Conservation (phyloP, 2,797 vertebrate genomes). For the Tinamus major region DNA sequence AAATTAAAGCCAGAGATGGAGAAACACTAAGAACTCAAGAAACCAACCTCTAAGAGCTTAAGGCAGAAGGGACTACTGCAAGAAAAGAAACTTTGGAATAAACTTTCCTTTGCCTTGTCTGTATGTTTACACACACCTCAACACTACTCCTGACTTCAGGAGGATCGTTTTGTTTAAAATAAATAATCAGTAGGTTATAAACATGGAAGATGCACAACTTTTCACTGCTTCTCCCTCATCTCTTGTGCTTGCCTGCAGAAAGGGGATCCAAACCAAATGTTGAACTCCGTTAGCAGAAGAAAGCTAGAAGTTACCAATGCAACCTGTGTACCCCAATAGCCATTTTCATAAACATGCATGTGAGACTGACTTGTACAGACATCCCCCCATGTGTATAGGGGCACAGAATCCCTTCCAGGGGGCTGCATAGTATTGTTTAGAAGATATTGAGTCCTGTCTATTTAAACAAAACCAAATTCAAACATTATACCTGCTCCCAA, state of each 20-base stretch:
- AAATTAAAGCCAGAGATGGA: background rate
- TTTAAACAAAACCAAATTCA: background rate
- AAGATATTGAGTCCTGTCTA: background rate
- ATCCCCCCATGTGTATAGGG: rapidly evolving
- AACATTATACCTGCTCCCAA: background rate
- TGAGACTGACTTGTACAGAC: background rate
- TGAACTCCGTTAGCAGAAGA: background rate
- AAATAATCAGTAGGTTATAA: background rate
- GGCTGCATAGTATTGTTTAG: background rate
- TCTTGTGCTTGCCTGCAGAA: background rate
- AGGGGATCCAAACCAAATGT: background rate
- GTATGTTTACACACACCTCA: background rate
- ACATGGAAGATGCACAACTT: rapidly evolving
- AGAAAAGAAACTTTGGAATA: background rate
- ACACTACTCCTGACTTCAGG: background rate
- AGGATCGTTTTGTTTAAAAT: background rate
- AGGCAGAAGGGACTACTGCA: background rate
- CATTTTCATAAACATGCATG: background rate
- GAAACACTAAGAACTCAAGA: background rate
- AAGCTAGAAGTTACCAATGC: background rate
- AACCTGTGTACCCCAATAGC: background rate
- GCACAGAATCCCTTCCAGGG: background rate
- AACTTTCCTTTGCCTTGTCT: background rate
- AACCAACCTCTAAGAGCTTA: background rate
- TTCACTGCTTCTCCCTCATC: background rate